Evolutionary conservation across 2,113 vertebrate genomes (phyloP), one percentile per base, ranked within the genome.

Genomic region (Nothobranchius kuhntae): DNA sequence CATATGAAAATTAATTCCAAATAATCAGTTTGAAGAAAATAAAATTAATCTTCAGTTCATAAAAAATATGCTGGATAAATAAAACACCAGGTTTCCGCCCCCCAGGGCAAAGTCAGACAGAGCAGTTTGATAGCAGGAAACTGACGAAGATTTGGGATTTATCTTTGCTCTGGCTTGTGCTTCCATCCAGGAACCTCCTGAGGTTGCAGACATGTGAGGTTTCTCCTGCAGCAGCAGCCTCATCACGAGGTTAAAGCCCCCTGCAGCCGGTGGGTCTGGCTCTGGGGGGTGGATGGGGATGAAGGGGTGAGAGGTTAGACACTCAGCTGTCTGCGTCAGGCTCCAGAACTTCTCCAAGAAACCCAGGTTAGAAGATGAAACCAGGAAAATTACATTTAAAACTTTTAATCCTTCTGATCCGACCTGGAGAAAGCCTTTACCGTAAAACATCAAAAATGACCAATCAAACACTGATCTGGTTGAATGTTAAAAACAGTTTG

Each of bases 211-310:
- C 12, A 10, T 42, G 62, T 35, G 14, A 17, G 26, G 13, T 8
- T 46, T 58, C 56, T 60, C 56, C 74, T 0, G 59, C 26, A 54
- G 71, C 47, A 36, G 53, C 4, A 61, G 70, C 51, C 70, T 54
- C 70, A 73, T 2, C 21, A 21, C 21, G 65, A 67, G 71, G 75
- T 81, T 74, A 83, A 81, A 78, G 61, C 75, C 73, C 69, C 61
- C 68, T 78, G 86, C 58, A 86, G 86, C 54, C 75, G 9, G 59
- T 50, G 64, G 85, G 85, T 87, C 88, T 89, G 73, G 73, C 70
- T 58, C 53, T 73, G 64, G 58, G 62, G 54, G 55, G 55, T 36
- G 11, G 36, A 0, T 42, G 35, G 36, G 50, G n/a, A 0, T 40
- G 48, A 15, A 40, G 21, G 56, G 8, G 17, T 17, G 36, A n/a